phyloP scores from a whole-genome alignment of 2,888 invertebrate species.

The Schizotus pectinicornis region DNA sequence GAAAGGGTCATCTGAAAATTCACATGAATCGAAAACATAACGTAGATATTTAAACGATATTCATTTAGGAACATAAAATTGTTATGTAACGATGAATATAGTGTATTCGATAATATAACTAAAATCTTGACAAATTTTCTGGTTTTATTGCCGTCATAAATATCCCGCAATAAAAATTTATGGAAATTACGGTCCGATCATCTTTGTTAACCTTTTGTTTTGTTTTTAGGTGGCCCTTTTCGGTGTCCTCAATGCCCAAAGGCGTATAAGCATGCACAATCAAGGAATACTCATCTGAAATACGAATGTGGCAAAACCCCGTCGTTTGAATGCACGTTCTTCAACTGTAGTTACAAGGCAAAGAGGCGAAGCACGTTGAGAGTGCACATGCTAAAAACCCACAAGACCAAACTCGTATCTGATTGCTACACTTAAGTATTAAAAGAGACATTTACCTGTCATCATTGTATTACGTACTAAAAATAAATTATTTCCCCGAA shows the following conservation, averaged over 20 bases:
- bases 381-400: conserved; percentile 20
- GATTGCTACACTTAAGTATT: not conserved
- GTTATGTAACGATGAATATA: not conserved
- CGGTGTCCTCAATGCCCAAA: conserved; percentile 35
- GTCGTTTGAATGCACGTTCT: conserved; percentile 48
- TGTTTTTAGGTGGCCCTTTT: conserved; percentile 18
- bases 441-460: no score
- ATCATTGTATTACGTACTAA: no score
- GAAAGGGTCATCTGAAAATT: conserved; percentile 28
- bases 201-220: not conserved
- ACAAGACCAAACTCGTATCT: not conserved
- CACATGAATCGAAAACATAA: conserved; percentile 29
- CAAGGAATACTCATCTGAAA: conserved; percentile 40
- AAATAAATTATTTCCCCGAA: not conserved
- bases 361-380: conserved; percentile 29
- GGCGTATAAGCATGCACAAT: conserved; percentile 34
- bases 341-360: conserved; percentile 40
- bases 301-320: conserved; percentile 57
- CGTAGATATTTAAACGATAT: conserved; percentile 9
- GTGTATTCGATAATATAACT: not conserved
- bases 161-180: no score
- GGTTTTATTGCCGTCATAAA: not conserved
- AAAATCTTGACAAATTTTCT: not conserved
- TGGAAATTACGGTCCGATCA: not conserved
- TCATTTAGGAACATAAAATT: not conserved